Conservation (phyloP, 2,113 vertebrate species). For the Equus przewalskii region DNA sequence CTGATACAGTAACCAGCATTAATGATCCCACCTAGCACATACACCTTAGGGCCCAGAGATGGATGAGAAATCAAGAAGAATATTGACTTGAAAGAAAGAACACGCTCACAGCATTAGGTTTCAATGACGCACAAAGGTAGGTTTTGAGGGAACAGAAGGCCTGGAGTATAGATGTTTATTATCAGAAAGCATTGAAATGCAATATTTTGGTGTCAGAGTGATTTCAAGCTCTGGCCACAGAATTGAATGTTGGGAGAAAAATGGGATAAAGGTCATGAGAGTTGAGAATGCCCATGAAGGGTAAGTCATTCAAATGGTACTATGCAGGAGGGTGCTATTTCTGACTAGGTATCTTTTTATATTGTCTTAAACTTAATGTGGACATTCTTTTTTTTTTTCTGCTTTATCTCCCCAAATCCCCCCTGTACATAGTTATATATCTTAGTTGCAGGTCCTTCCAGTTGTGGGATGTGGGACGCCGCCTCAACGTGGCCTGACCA, state of each 20-base stretch:
- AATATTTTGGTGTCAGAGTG: not conserved
- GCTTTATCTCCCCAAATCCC: no score
- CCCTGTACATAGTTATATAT: no score
- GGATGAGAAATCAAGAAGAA: not conserved
- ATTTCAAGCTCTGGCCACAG: not conserved
- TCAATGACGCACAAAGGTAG: not conserved
- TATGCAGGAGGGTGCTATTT: not conserved
- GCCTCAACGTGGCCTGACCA: no score
- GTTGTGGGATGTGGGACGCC: no score
- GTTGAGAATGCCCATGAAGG: not conserved
- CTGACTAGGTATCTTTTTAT: not conserved
- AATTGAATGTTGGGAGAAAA: not conserved
- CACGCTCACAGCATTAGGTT: not conserved
- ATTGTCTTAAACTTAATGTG: not conserved
- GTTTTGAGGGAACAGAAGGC: not conserved
- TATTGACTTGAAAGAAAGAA: not conserved
- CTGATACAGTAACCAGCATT: not conserved
- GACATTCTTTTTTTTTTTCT: not conserved
- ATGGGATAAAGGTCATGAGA: not conserved
- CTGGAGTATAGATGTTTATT: not conserved
- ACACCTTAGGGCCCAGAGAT: not conserved
- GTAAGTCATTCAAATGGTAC: not conserved
- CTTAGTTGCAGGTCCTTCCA: no score
- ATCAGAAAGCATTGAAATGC: not conserved
- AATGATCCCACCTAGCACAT: not conserved